These are phyloP conservation scores for Coryphaenoides rupestris DNA, from an alignment of 2,113 vertebrate genomes.

Conservation along the genomic window DNA sequence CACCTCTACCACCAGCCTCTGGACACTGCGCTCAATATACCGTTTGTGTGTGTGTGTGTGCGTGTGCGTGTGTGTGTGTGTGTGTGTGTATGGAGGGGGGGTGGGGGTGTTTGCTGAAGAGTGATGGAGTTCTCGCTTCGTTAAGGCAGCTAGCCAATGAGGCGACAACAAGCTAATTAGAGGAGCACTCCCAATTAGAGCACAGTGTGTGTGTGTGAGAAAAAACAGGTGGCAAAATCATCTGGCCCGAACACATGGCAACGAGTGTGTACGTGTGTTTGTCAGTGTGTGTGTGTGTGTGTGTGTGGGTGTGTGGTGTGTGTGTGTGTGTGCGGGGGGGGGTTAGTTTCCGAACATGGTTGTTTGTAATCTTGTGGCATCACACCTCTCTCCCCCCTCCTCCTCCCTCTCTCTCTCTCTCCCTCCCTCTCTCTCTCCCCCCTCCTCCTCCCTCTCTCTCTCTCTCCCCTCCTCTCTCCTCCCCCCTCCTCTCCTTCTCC, in stretches of 20 bases:
- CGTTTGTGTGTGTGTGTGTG: constrained; percentile 5
- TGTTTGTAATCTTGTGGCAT: constrained; percentile 12
- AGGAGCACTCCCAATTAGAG: constrained; percentile 70
- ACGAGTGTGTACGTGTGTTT: constrained; percentile 40
- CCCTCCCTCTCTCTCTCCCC: constrained; percentile 18
- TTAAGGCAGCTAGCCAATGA: constrained; percentile 70
- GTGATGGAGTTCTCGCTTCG: constrained; percentile 54
- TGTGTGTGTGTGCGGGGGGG: too few relatives aligned
- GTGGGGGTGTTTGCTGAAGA: constrained; percentile 15
- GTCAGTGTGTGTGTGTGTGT: neutral
- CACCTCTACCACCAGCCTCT: constrained; percentile 45
- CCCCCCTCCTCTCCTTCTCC: too few relatives aligned
- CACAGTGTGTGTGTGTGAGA: constrained; percentile 32
- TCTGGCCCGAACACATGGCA: constrained; percentile 43
- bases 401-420: constrained; percentile 26
- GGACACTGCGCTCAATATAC: constrained; percentile 29
- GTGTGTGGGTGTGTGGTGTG: neutral
- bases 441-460: too few relatives aligned
- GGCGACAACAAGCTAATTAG: constrained; percentile 72
- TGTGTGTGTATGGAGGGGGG: neutral
- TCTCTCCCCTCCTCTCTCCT: neutral
- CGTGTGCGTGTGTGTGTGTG: neutral
- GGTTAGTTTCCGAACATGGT: constrained; percentile 1
- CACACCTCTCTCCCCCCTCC: neutral
- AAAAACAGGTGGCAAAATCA: constrained; percentile 37